Evolutionary conservation across 2,113 vertebrate species (phyloP), one percentile per base, ranked within the genome.

Genomic region (Python bivittatus): DNA sequence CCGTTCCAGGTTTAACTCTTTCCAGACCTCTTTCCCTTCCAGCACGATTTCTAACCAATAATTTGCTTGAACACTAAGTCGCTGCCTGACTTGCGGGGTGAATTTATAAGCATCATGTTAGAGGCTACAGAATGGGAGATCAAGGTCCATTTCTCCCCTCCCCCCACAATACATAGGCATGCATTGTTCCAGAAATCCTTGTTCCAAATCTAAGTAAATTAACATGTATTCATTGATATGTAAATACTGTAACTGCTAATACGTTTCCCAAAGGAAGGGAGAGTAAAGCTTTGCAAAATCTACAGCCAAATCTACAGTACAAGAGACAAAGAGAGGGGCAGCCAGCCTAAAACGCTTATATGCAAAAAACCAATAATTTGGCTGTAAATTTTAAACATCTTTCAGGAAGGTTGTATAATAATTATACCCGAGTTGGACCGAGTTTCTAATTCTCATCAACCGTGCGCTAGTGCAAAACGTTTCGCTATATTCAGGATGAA

Each of bases 401-500:
- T 91, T 54, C 48, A 13, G 58, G 6, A 33, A 33, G 44, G 13
- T 25, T 54, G 25, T 13, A 20, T n/a, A 17, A n/a, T 5, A 72
- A 72, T 38, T 0, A 1, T 0, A 0, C 33, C 22, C 17, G 53
- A 38, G 44, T 53, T 0, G n/a, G 33, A 33, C n/a, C n/a, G 17
- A 8, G 17, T 2, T 79, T 7, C 33, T 15, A 20, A 2, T 10
- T 42, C 23, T 44, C 15, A 20, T 8, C 85, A 9, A 25, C 58
- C 48, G 0, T 6, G 44, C 58, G 11, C 10, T 64, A 3, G 54
- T 20, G 10, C 5, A 20, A 25, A 44, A 68, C 52, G 48, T 48
- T 33, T 72, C 88, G 15, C 68, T 2, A 0, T 2, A 15, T 0
- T 15, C 4, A 0, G 22, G 11, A 10, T 38, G n/a, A 0, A 9